Conservation (phyloP, 2,113 vertebrate genomes). For the Regulus satrapa region DNA sequence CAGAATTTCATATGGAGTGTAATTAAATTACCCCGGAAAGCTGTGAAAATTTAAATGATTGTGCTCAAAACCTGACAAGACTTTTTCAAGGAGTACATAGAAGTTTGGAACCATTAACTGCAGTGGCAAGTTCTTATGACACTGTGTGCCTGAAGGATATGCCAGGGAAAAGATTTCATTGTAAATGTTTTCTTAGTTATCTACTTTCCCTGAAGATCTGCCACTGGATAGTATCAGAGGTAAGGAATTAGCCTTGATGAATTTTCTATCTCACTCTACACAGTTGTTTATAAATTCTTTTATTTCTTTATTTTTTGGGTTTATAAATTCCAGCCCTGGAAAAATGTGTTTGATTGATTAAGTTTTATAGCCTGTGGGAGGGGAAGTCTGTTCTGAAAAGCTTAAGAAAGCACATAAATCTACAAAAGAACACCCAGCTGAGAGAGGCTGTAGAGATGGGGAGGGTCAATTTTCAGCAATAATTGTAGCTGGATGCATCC, state of each 20-base stretch:
- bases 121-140: background rate
- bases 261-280: background rate
- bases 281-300: background rate
- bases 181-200: background rate
- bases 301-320: background rate
- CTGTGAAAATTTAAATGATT: background rate
- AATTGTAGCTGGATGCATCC: background rate
- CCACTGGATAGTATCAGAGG: background rate
- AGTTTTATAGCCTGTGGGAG: background rate
- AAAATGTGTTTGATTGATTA: conserved; percentile 7
- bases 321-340: background rate
- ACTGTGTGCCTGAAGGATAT: background rate
- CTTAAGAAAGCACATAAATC: background rate
- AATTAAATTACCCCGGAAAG: background rate
- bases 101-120: background rate
- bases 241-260: background rate
- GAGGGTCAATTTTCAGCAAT: background rate
- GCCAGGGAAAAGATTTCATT: background rate
- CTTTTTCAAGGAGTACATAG: background rate
- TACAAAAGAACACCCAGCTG: background rate
- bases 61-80: background rate
- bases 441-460: background rate
- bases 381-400: background rate
- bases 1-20: background rate
- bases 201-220: background rate